phyloP scores from a whole-genome alignment of 2,797 vertebrate genomes.

The Sitta carolinensis region DNA sequence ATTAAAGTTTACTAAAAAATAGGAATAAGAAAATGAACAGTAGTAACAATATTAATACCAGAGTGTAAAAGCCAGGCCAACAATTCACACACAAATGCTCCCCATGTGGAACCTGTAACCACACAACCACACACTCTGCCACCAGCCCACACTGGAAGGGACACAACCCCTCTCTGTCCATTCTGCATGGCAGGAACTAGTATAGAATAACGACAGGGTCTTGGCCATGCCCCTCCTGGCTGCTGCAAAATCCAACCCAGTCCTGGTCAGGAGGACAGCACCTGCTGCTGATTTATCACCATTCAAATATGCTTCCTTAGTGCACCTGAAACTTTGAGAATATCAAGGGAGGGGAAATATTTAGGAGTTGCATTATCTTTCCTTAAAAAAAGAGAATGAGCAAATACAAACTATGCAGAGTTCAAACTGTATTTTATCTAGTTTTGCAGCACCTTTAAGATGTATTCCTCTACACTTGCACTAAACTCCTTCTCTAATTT shows the following conservation, averaged over 20 bases:
- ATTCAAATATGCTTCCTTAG: background rate
- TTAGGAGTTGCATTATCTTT: background rate
- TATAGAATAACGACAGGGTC: background rate
- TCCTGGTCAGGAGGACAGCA: background rate
- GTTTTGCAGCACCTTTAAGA: background rate
- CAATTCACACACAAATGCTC: rapidly evolving
- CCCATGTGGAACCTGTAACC: rapidly evolving
- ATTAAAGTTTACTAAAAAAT: background rate
- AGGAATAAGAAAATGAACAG: background rate
- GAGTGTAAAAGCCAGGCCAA: background rate
- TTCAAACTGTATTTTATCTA: background rate
- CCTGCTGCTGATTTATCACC: background rate
- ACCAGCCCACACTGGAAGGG: background rate
- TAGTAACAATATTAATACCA: background rate
- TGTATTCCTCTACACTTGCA: background rate
- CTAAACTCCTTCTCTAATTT: background rate
- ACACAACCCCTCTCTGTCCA: background rate
- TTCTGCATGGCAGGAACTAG: rapidly evolving
- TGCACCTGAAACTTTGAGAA: background rate
- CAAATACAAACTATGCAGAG: background rate
- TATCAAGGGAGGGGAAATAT: background rate
- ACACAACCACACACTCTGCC: background rate
- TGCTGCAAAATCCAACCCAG: background rate
- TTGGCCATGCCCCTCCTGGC: background rate
- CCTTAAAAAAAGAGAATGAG: background rate